A percentile compares a stretch with the other conserved stretches of the same genome.
Evolutionary conservation across 2,797 vertebrate species (phyloP).

Genomic region (Enteromius treurensis): DNA sequence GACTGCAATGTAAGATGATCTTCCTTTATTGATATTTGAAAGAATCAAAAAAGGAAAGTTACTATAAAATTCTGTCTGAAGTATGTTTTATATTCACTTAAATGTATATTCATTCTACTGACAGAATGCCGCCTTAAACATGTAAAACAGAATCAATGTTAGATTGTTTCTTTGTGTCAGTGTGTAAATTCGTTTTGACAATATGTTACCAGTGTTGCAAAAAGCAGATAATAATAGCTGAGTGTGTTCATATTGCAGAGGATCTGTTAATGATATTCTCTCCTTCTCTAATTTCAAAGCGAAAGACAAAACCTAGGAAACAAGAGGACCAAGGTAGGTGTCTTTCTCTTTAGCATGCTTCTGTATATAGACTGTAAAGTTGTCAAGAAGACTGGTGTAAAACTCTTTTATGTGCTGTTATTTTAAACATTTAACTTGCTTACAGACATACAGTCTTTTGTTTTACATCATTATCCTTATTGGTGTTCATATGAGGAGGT

Average conservation of each 20-base stretch:
- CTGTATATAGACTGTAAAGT: background rate
- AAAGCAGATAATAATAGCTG: background rate
- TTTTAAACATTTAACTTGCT: background rate
- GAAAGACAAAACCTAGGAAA: constrained; percentile 56
- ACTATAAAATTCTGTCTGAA: background rate
- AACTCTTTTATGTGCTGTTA: background rate
- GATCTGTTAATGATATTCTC: constrained; percentile 5
- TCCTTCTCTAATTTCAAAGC: constrained; percentile 63
- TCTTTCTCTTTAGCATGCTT: constrained; percentile 31
- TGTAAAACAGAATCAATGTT: background rate
- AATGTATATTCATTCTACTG: background rate
- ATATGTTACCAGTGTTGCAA: background rate
- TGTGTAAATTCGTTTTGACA: background rate
- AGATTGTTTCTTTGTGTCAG: background rate
- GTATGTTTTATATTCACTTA: constrained; percentile 1
- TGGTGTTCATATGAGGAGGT: background rate
- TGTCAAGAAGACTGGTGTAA: background rate
- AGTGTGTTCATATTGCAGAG: constrained; percentile 12
- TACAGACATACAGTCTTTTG: background rate
- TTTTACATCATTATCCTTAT: background rate
- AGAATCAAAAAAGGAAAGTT: background rate
- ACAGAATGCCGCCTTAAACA: background rate
- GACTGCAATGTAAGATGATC: background rate
- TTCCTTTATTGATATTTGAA: background rate
- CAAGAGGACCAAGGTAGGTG: constrained; percentile 72